Conservation (phyloP, 1,140 invertebrate species). For the Hypothenemus hampei region DNA sequence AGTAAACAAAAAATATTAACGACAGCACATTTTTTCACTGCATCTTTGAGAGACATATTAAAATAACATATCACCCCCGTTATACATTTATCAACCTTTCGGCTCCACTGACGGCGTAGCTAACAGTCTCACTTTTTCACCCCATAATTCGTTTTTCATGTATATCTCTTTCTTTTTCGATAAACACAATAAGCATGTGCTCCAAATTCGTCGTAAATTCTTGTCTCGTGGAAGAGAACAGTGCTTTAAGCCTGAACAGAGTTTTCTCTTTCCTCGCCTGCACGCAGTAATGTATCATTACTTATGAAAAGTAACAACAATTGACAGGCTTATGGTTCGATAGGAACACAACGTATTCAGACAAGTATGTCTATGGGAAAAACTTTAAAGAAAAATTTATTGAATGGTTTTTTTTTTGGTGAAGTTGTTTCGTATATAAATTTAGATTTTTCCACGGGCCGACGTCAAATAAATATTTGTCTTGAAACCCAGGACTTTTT, state of each 20-base stretch:
- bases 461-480: conserved; percentile 5
- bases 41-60: too few relatives aligned
- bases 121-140: background rate
- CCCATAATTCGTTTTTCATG: conserved; percentile 7
- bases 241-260: background rate
- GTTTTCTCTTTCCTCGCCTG: background rate
- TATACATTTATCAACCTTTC: too few relatives aligned
- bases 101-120: too few relatives aligned
- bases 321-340: conserved; percentile 1
- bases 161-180: conserved; percentile 1
- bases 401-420: too few relatives aligned
- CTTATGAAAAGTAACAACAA: conserved; percentile 1
- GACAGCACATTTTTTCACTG: too few relatives aligned
- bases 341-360: background rate
- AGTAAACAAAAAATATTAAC: too few relatives aligned
- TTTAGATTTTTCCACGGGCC: too few relatives aligned
- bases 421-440: too few relatives aligned
- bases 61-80: too few relatives aligned
- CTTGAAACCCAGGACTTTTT: background rate
- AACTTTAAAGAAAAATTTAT: background rate
- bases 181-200: conserved; percentile 7
- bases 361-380: too few relatives aligned
- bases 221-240: conserved; percentile 1
- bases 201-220: conserved; percentile 3
- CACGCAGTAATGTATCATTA: conserved; percentile 1